These are phyloP conservation scores for Thryonomys swinderianus DNA, from an alignment of 2,113 vertebrate genomes.

Conservation along the genomic window DNA sequence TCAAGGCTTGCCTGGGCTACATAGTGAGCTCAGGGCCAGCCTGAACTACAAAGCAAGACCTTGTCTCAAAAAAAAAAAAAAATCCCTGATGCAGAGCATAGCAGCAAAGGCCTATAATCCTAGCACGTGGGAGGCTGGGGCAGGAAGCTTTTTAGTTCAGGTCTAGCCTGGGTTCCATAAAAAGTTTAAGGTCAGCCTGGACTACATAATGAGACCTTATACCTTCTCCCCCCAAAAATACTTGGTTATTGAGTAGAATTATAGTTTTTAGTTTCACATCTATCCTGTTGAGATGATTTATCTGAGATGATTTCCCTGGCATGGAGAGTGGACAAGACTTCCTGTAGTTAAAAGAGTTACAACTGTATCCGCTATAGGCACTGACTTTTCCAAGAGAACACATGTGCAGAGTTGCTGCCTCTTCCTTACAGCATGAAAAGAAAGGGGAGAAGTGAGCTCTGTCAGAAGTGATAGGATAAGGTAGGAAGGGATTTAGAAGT, in stretches of 20 bases:
- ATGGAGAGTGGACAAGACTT: neutral
- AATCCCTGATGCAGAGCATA: neutral
- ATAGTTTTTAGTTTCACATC: neutral
- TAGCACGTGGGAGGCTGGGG: neutral
- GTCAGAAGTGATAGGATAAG: neutral
- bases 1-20: too few species aligned
- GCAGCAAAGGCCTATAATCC: neutral
- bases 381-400: neutral
- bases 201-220: neutral
- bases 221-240: neutral
- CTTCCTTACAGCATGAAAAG: neutral
- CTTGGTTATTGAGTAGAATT: neutral
- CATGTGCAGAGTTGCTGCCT: neutral
- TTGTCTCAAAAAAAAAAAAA: too few species aligned
- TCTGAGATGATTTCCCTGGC: too few species aligned
- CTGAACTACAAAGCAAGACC: too few species aligned
- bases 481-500: neutral
- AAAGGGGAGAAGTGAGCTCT: neutral
- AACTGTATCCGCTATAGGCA: neutral
- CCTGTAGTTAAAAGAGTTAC: neutral
- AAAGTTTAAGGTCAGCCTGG: neutral
- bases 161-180: neutral
- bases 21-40: too few species aligned
- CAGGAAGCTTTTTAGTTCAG: neutral
- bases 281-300: neutral